Base-by-base conservation (phyloP, 2,113 vertebrate genomes). In the Corydoras maculifer region DNA sequence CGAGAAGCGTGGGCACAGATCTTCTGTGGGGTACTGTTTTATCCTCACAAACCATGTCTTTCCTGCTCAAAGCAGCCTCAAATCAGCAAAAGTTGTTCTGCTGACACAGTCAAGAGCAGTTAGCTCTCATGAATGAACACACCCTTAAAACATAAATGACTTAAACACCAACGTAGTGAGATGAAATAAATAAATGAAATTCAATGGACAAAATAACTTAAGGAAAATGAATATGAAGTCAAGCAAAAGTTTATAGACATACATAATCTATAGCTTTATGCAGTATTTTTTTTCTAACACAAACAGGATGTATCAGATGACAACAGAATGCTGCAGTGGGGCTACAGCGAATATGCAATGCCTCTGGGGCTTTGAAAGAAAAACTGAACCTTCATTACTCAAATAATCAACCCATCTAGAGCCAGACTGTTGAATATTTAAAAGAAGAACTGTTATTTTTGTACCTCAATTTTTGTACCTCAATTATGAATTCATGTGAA, bases 61-160 rank as follows among this genome's bases (percentile, higher is more conserved):
- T 13, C 14, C 72, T 68, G 59, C 54, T 7, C 15, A 14, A 68
- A 68, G 70, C 48, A 75, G 69, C 64, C 70, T 75, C 68, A 75
- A 55, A 9, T 49, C 68, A 75, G 77, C 72, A 78, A 54, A 68
- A 78, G 74, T 32, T 18, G 29, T 71, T 59, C 64, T 75, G 72
- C 72, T 78, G 72, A 68, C 53, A 43, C n/a, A 51, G 29, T 59
- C 31, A 5, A 61, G 61, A 59, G 18, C 50, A 15, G 59, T 35
- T 11, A 65, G 65, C 65, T 65, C 54, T 69, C 62, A 60, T 78
- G 73, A 75, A 78, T 75, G 69, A 65, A 69, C 14, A 30, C 55
- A 32, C 13, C 15, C 58, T 63, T 14, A 31, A 14, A 8, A 68
- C n/a, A 62, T 32, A 32, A 48, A 59, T 53, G 11, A 14, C 53